Percentiles rank a stretch among this genome's conserved stretches.
Evolutionary conservation across 2,888 invertebrate genomes (phyloP).

Genomic region (Sminthurinus aureus): DNA sequence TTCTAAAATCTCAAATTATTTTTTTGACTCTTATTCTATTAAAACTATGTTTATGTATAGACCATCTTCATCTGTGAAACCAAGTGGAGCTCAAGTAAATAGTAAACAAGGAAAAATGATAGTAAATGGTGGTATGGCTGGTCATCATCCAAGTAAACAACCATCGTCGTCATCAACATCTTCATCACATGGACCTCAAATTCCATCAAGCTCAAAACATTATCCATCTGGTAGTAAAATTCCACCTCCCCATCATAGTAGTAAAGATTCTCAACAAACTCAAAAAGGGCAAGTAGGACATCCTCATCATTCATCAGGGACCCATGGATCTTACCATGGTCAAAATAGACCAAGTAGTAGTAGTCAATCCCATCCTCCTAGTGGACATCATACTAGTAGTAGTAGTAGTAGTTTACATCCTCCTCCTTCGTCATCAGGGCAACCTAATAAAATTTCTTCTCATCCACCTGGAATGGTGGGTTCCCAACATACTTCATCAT

Average conservation of each 20-base stretch:
- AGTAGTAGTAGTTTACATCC: background rate
- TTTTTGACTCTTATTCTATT: background rate
- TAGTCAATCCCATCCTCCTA: slow-evolving; percentile 35
- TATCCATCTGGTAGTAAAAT: slow-evolving; percentile 27
- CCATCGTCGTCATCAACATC: background rate
- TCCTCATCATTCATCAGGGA: slow-evolving; percentile 26
- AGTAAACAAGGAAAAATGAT: slow-evolving; percentile 31
- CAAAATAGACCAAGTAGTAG: slow-evolving; percentile 37
- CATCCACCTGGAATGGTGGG: slow-evolving; percentile 23
- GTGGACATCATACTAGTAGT: background rate
- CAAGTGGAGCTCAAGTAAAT: slow-evolving; percentile 23
- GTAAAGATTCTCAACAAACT: slow-evolving; percentile 21
- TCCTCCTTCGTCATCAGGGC: background rate
- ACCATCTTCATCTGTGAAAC: slow-evolving; percentile 27
- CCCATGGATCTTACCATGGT: slow-evolving; percentile 31
- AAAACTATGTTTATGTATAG: background rate
- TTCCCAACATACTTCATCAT: background rate
- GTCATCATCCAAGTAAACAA: slow-evolving; percentile 25
- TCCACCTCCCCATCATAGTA: slow-evolving; percentile 16
- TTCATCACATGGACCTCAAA: slow-evolving; percentile 20
- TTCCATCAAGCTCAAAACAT: slow-evolving; percentile 22
- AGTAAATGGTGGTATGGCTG: slow-evolving; percentile 37
- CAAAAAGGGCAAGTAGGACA: slow-evolving; percentile 19
- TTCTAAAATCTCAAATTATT: too few relatives aligned
- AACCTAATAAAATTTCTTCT: slow-evolving; percentile 15